Evolutionary conservation across 2,797 vertebrate species (phyloP), one percentile per base, ranked within the genome.

Genomic region (Macropodus opercularis): DNA sequence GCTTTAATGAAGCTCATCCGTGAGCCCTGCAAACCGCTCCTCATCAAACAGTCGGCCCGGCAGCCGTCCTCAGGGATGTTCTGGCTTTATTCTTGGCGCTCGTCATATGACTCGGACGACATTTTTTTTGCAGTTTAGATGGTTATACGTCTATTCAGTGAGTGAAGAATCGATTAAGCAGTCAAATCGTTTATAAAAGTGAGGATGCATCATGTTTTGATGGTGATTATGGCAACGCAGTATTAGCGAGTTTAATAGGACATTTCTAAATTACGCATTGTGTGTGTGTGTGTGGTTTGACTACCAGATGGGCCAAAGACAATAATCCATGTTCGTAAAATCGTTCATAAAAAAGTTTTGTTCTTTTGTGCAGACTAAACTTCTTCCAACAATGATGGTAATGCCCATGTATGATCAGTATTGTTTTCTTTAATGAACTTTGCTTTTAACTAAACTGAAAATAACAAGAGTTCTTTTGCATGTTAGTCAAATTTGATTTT

Each of bases 1-100:
- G 74, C 69, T 80, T 82, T 83, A 47, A 57, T 22, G 61, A 60
- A 76, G 78, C 82, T 81, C 69, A 43, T 76, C 46, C 41, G 69
- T 72, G 80, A 85, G 65, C 77, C 60, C 50, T 18, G 63, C 52
- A 76, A 77, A 84, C 79, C 64, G 38, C 54, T 61, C 13, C 54
- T 63, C 73, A 69, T 79, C 71, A 71, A 73, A 69, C 73, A 66
- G 63, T 35, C 38, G 21, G 50, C 43, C 41, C 32, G 38, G 62
- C 60, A 3, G 31, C 5, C 13, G 49, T 74, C 77, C 59, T 43
- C 36, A 35, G 62, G 73, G 63, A 74, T 36, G 21, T 32, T 46
- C 69, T 27, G 51, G 17, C 51, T 17, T 51, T 62, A 61, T 57
- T 63, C 11, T n/a, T 6, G 5, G 36, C 3, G 1, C 26, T 77